Evolutionary conservation across 1,140 invertebrate species (phyloP).

Genomic region (Sitobion miscanthi): DNA sequence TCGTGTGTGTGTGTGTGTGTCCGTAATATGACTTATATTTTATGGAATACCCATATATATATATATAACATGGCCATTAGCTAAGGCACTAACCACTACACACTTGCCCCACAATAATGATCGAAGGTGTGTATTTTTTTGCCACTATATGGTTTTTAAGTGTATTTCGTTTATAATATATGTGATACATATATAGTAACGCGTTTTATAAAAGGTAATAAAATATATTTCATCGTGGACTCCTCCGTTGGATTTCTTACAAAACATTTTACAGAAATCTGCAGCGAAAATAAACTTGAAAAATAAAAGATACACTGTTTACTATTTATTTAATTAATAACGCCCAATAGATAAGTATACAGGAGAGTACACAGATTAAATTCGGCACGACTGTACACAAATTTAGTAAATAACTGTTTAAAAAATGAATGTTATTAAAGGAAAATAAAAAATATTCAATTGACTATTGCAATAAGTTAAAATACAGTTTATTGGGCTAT

Average conservation of each 20-base stretch:
- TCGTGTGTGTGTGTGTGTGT: background rate
- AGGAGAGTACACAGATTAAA: background rate
- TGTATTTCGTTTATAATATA: background rate
- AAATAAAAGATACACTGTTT: no score
- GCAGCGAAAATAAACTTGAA: no score
- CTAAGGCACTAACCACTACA: background rate
- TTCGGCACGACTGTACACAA: background rate
- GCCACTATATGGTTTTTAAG: background rate
- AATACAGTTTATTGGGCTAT: background rate
- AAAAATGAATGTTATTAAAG: background rate
- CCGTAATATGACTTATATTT: background rate
- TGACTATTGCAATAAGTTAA: background rate
- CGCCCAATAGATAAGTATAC: background rate
- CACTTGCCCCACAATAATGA: background rate
- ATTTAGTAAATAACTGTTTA: background rate
- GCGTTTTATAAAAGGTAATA: background rate
- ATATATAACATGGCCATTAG: background rate
- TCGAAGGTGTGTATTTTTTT: background rate
- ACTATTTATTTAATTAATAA: background rate
- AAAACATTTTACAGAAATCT: background rate
- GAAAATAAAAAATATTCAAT: background rate
- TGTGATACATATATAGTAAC: background rate
- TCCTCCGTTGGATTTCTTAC: background rate
- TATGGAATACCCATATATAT: background rate
- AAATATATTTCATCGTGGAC: no score